Base-by-base conservation (phyloP, 2,797 vertebrate genomes). In the Esox masquinongy region DNA sequence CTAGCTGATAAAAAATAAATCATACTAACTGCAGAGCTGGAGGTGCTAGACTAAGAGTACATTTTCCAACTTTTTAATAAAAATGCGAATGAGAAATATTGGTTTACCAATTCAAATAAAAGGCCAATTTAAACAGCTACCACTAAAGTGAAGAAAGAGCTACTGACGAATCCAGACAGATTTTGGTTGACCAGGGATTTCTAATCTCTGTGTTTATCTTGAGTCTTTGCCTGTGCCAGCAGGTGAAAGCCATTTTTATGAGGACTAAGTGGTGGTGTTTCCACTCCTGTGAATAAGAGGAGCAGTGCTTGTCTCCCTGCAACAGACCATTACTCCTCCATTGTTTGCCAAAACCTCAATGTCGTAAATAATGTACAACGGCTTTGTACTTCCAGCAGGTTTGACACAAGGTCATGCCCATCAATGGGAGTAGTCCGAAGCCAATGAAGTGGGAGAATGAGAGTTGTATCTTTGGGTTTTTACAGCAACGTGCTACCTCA, bases 291-390 rank as follows among this genome's bases (percentile, higher is more conserved):
- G 80, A 86, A 73, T 83, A 79, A 84, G 82, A 82, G 82, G 71
- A 39, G 63, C 74, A 75, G 53, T 78, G 83, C 86, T 84, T 87
- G 88, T 88, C 83, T 87, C 82, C 39, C 72, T 83, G 86, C 84
- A 90, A 89, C 89, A 87, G 85, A 70, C 86, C 87, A 89, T 90
- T 88, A 89, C 85, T 85, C 80, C 84, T 74, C 78, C 74, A 83
- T 82, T 91, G 86, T 88, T 89, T 90, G 83, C 85, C 77, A 73
- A n/a, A 82, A 87, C 79, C 75, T 82, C 79, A 81, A 83, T 82
- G 82, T 82, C 47, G 77, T 86, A 85, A 88, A 87, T 90, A 86
- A 88, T 90, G 83, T 82, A 87, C 80, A 74, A 67, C 3, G 1
- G 68, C 68, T 78, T 80, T 83, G 63, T 22, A 74, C 88, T 84